Base-by-base conservation (phyloP, 2,888 invertebrate species). In the Oxytorus armatus region DNA sequence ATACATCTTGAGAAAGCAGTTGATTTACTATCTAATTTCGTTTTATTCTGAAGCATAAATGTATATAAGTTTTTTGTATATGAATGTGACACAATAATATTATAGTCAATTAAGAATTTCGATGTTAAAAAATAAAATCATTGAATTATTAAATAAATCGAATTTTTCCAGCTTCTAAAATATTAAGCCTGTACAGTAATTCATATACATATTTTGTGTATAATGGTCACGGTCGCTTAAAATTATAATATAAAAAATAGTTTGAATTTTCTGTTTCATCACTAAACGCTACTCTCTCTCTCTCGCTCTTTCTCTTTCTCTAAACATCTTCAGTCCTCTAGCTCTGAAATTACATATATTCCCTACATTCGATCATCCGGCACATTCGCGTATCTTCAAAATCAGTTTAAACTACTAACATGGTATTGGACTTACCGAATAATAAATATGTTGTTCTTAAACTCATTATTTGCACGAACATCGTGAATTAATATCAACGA, bases 201-300 rank as follows among this genome's bases (percentile, higher is more conserved):
- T 79, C 75, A 79, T 75, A 59, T 70, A 75, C 79, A 66, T 66
- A 70, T 75, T 33, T 49, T 21, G 55, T 76, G 70, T 76, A 72
- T 70, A 81, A 78, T 78, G 74, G 70, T 66, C 66, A 75, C 65
- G 68, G 44, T 78, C 51, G 77, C 81, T 75, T 81, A 78, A 81
- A 81, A 81, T 81, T 75, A 81, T 78, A 81, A 81, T 81, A 81
- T 81, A 81, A 81, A 81, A 81, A 81, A 81, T 81, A 81, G 81
- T 74, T 75, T 61, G 21, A 81, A 78, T 77, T 78, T 73, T 69
- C 66, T 8, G 33, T 75, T 75, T 47, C 59, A 65, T 53, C 11
- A 23, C 69, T 81, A 81, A 39, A 55, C 14, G 11, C 55, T 53
- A 68, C 42, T 53, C 23, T 36, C 51, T n/a, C 5, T 36, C 23